Conservation (phyloP, 2,888 invertebrate genomes). For the Boloria selene region DNA sequence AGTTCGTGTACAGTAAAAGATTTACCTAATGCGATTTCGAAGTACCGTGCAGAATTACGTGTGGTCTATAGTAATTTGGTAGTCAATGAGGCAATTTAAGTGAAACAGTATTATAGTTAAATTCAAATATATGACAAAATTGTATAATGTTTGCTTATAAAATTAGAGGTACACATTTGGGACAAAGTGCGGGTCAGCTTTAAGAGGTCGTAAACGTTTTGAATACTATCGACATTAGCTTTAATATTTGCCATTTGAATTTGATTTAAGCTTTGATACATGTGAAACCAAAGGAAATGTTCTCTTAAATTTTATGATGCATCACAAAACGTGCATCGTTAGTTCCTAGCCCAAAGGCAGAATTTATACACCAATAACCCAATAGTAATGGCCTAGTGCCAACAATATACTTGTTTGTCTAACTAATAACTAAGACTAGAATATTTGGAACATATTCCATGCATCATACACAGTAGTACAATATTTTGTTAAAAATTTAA, state of each 20-base stretch:
- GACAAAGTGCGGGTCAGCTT: conserved; percentile 1
- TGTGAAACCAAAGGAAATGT: conserved; percentile 53
- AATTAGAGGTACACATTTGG: conserved; percentile 5
- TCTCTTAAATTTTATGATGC: conserved; percentile 60
- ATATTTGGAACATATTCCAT: neutral
- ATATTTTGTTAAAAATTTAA: too few relatives aligned
- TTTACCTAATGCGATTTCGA: conserved; percentile 63
- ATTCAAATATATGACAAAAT: conserved; percentile 29
- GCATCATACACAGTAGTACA: neutral
- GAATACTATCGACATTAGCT: neutral
- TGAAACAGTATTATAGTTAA: conserved; percentile 40
- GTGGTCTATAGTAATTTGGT: conserved; percentile 61
- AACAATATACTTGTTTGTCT: conserved; percentile 21
- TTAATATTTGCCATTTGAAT: conserved; percentile 2
- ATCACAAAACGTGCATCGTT: conserved; percentile 61
- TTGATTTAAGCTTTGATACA: conserved; percentile 11
- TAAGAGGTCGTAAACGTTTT: neutral
- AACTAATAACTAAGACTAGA: neutral
- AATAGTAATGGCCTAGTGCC: conserved; percentile 42
- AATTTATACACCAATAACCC: conserved; percentile 65
- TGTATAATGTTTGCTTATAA: conserved; percentile 14
- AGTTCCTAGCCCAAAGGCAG: conserved; percentile 55
- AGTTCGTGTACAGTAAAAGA: conserved; percentile 58
- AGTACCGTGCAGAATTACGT: conserved; percentile 59
- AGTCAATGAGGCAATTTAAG: conserved; percentile 66